Evolutionary conservation across 2,888 invertebrate genomes (phyloP).

Genomic region (Lithosia quadra): DNA sequence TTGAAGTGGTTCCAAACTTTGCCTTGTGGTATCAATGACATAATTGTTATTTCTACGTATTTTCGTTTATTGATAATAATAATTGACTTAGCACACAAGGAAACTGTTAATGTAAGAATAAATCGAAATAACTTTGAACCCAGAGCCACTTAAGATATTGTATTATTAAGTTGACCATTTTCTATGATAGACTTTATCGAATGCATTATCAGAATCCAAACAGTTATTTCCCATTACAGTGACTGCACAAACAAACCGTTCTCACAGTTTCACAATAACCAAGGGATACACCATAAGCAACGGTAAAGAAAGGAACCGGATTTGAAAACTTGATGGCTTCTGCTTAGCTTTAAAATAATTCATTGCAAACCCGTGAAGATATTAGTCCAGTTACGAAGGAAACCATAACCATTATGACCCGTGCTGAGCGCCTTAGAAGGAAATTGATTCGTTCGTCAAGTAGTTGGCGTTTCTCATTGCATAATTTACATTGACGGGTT

Average conservation of each 20-base stretch:
- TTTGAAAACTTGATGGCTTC: slow-evolving; percentile 54
- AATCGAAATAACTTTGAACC: background rate
- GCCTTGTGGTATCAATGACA: too few species aligned
- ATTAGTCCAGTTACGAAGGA: slow-evolving; percentile 54
- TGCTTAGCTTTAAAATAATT: slow-evolving; percentile 53
- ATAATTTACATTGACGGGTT: slow-evolving; percentile 41
- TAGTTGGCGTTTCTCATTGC: slow-evolving; percentile 29
- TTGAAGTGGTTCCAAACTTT: too few species aligned
- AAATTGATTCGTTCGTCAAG: slow-evolving; percentile 42
- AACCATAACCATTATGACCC: slow-evolving; percentile 57
- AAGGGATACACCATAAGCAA: slow-evolving; percentile 43
- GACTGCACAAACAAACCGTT: slow-evolving; percentile 37
- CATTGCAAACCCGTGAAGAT: slow-evolving; percentile 52
- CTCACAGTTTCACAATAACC: slow-evolving; percentile 44
- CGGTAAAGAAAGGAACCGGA: slow-evolving; percentile 52
- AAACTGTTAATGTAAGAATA: background rate
- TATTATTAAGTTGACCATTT: slow-evolving; percentile 39
- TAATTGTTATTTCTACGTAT: too few species aligned
- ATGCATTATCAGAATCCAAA: slow-evolving; percentile 45
- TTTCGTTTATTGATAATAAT: too few species aligned
- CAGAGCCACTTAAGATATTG: slow-evolving; percentile 14
- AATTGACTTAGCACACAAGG: too few species aligned
- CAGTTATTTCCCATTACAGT: slow-evolving; percentile 44
- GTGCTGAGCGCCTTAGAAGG: slow-evolving; percentile 43
- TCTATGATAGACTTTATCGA: slow-evolving; percentile 45